A percentile compares a stretch with the other conserved stretches of the same genome.
These are phyloP conservation scores for Leucozona laternaria DNA, from an alignment of 2,888 invertebrate species.

Conservation along the genomic window DNA sequence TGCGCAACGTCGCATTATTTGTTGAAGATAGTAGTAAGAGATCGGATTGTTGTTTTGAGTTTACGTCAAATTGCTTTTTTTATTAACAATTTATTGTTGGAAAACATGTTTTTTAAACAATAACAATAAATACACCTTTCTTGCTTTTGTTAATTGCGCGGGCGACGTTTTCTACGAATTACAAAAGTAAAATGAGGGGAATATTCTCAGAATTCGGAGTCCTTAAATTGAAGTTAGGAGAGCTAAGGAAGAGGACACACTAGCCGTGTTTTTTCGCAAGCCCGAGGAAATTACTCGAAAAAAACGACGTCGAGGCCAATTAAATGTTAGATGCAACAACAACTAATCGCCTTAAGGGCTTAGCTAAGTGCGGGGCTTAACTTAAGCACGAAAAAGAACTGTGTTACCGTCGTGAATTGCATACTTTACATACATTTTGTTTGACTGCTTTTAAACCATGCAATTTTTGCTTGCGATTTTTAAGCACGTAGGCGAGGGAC, in stretches of 20 bases:
- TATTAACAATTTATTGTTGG: not conserved
- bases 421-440: too few relatives aligned
- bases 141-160: not conserved
- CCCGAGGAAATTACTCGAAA: too few relatives aligned
- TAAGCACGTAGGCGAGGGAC: too few relatives aligned
- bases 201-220: not conserved
- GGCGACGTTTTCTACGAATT: not conserved
- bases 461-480: too few relatives aligned
- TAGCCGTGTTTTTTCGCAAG: too few relatives aligned
- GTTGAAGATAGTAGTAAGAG: not conserved
- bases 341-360: too few relatives aligned
- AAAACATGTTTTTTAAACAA: not conserved
- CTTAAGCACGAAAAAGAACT: too few relatives aligned
- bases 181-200: not conserved
- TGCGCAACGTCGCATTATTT: conserved; percentile 64
- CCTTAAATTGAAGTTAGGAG: not conserved
- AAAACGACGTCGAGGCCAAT: too few relatives aligned
- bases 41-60: not conserved
- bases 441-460: too few relatives aligned
- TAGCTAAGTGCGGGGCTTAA: too few relatives aligned
- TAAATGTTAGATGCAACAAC: too few relatives aligned
- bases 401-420: too few relatives aligned
- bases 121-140: not conserved
- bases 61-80: not conserved
- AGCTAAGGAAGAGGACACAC: not conserved